These are phyloP conservation scores for Lochmaea crataegi DNA, from an alignment of 2,888 invertebrate genomes.

Conservation along the genomic window DNA sequence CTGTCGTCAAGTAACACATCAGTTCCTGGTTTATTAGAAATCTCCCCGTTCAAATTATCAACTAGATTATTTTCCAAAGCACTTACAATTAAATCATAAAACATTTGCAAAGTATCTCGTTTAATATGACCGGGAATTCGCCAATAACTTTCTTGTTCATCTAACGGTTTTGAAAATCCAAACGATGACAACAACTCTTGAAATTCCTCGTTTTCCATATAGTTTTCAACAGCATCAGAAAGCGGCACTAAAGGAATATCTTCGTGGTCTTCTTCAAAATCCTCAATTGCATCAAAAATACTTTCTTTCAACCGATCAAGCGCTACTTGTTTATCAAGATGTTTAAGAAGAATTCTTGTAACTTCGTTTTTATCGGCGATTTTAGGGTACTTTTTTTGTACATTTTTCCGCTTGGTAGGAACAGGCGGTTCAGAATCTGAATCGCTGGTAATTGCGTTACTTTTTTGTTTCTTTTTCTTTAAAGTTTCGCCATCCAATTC, in stretches of 20 bases:
- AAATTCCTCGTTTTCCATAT: slow-evolving; percentile 81
- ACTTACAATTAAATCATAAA: slow-evolving; percentile 69
- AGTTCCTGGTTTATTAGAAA: neutral
- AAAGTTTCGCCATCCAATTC: too few relatives aligned
- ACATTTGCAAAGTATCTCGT: slow-evolving; percentile 69
- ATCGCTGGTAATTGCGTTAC: neutral
- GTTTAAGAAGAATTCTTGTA: slow-evolving; percentile 14
- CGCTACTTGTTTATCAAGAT: slow-evolving; percentile 64
- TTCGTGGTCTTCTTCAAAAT: slow-evolving; percentile 76
- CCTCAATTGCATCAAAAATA: slow-evolving; percentile 79
- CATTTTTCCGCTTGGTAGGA: neutral
- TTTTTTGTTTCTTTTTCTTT: slow-evolving; percentile 66
- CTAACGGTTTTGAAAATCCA: slow-evolving; percentile 77
- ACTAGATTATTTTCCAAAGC: slow-evolving; percentile 67
- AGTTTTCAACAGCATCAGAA: slow-evolving; percentile 74
- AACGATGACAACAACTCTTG: slow-evolving; percentile 75
- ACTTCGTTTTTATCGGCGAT: slow-evolving; percentile 22
- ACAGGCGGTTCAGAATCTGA: slow-evolving; percentile 22
- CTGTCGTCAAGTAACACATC: neutral
- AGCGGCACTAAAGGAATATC: slow-evolving; percentile 85
- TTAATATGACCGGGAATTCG: slow-evolving; percentile 79
- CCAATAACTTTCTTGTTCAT: slow-evolving; percentile 88
- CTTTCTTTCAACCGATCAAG: slow-evolving; percentile 82
- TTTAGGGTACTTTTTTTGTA: slow-evolving; percentile 11
- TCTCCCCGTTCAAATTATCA: slow-evolving; percentile 58